Conservation (phyloP, 35 echinoderm and acorn worm genomes). For the Holothuria glaberrima region DNA sequence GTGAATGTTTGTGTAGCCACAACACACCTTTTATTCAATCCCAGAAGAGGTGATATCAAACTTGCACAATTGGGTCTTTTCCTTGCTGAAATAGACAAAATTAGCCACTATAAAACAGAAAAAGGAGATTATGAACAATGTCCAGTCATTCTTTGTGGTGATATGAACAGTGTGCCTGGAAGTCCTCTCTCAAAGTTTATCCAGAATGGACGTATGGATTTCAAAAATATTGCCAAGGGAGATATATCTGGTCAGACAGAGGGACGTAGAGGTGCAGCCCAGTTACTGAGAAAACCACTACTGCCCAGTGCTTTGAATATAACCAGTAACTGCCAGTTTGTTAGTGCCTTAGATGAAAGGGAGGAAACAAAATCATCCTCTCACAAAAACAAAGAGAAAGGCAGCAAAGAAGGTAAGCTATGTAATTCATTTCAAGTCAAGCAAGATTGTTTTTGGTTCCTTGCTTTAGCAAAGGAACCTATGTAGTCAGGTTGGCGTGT, state of each 20-base stretch:
- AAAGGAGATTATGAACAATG: conserved; percentile 29
- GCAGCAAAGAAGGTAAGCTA: background rate
- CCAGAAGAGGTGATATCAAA: conserved; percentile 92
- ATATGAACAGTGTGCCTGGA: conserved; percentile 88
- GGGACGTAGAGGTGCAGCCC: background rate
- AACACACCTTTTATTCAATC: conserved; percentile 95
- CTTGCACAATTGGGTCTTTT: conserved; percentile 88
- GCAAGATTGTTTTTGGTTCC: too few relatives aligned
- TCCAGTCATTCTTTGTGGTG: conserved; percentile 90
- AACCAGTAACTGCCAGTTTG: conserved; percentile 72
- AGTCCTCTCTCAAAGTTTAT: conserved; percentile 81
- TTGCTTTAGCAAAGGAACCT: too few relatives aligned
- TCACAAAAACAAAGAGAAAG: background rate
- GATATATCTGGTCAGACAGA: conserved; percentile 79
- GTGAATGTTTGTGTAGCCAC: conserved; percentile 82
- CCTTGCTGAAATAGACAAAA: conserved; percentile 88
- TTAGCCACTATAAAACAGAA: conserved; percentile 24
- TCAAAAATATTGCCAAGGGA: conserved; percentile 47
- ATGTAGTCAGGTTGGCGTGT: too few relatives aligned
- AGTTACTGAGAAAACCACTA: conserved; percentile 54
- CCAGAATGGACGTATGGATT: conserved; percentile 53
- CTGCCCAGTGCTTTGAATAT: conserved; percentile 71
- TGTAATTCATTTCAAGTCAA: too few relatives aligned
- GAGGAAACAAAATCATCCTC: background rate
- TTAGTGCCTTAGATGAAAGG: conserved; percentile 13